Evolutionary conservation across 2,113 vertebrate species (phyloP).

Genomic region (Rhinolophus sinicus): DNA sequence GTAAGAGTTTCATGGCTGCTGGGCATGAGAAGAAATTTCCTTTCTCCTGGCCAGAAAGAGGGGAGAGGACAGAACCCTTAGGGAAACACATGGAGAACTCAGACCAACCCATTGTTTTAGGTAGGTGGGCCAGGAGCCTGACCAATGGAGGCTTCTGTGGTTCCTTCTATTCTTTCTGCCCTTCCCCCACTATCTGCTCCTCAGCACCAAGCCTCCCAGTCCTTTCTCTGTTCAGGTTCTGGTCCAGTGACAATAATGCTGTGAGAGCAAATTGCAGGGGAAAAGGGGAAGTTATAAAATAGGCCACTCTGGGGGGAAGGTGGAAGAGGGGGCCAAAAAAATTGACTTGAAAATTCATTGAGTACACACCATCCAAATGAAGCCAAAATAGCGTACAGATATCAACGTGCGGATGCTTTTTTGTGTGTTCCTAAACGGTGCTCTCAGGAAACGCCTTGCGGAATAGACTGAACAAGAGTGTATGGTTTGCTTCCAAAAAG

Average conservation of each 20-base stretch:
- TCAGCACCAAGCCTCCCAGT: accelerated
- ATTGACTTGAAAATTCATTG: background rate
- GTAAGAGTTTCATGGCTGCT: background rate
- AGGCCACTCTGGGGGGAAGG: too few species aligned
- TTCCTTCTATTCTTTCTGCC: accelerated
- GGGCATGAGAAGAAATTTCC: background rate
- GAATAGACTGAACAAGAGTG: accelerated
- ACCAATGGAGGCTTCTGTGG: too few species aligned
- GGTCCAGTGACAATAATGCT: background rate
- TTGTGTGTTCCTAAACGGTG: background rate
- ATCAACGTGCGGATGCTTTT: accelerated
- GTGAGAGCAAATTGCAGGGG: accelerated
- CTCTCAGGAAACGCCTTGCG: background rate
- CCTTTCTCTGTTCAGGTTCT: accelerated
- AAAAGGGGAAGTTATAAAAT: background rate
- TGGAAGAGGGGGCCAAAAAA: background rate
- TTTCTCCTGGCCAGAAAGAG: background rate
- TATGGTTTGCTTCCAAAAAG: background rate
- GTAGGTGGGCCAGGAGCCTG: background rate
- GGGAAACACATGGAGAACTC: background rate
- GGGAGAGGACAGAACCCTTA: background rate
- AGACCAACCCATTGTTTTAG: accelerated
- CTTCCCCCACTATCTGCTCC: accelerated
- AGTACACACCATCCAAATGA: too few species aligned
- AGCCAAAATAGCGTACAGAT: background rate